A percentile compares a stretch with the other conserved stretches of the same genome.
Evolutionary conservation across 2,888 invertebrate species (phyloP).

Genomic region (Aquatica leii): DNA sequence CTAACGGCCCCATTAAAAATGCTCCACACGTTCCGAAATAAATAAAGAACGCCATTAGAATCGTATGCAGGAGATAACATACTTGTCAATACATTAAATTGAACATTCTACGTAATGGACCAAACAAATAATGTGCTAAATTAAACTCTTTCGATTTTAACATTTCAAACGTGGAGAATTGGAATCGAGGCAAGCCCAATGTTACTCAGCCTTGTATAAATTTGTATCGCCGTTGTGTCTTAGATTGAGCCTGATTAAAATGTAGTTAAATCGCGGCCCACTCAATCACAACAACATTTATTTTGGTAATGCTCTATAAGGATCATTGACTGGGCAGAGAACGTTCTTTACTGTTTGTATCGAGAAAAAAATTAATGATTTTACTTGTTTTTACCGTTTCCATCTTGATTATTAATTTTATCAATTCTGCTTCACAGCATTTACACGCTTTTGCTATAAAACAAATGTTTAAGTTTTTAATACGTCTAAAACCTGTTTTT

Average conservation of each 20-base stretch:
- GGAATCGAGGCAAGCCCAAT: conserved; percentile 56
- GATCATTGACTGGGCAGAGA: conserved; percentile 39
- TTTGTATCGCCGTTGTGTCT: conserved; percentile 61
- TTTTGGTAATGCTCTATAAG: conserved; percentile 40
- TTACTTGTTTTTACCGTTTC: neutral
- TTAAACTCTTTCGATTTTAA: conserved; percentile 2
- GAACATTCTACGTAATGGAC: conserved; percentile 55
- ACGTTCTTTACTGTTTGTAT: conserved; percentile 28
- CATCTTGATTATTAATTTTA: no score
- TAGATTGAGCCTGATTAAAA: conserved; percentile 61
- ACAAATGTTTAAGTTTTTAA: no score
- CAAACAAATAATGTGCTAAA: conserved; percentile 40
- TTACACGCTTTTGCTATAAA: no score
- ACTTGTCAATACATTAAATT: conserved; percentile 61
- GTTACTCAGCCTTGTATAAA: conserved; percentile 61
- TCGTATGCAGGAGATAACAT: conserved; percentile 60
- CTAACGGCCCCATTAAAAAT: conserved; percentile 54
- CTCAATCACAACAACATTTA: conserved; percentile 50
- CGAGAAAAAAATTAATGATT: conserved; percentile 1
- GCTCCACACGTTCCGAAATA: conserved; percentile 57
- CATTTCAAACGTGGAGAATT: conserved; percentile 44
- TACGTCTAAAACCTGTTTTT: no score
- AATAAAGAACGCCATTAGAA: conserved; percentile 61
- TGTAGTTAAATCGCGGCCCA: conserved; percentile 60
- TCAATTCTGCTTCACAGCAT: no score